Conservation (phyloP, 2,113 vertebrate species). For the Corythoichthys haematopterus region DNA sequence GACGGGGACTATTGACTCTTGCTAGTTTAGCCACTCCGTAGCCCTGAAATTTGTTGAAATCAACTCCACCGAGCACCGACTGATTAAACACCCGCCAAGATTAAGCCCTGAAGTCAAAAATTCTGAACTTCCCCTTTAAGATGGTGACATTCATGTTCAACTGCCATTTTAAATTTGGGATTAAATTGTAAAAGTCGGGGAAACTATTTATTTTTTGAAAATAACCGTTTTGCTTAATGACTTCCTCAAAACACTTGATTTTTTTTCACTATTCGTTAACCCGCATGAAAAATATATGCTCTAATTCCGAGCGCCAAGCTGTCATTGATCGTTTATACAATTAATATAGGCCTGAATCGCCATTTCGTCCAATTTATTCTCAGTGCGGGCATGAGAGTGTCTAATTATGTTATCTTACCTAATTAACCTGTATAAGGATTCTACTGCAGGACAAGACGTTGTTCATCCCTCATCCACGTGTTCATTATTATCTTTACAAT, state of each 20-base stretch:
- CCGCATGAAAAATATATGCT: slow-evolving; percentile 69
- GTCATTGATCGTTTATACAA: slow-evolving; percentile 69
- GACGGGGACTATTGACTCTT: too few relatives aligned
- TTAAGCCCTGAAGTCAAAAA: too few relatives aligned
- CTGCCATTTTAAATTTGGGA: too few relatives aligned
- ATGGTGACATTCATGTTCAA: too few relatives aligned
- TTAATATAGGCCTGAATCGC: slow-evolving; percentile 75
- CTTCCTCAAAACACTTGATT: slow-evolving; percentile 25
- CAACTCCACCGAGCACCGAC: too few relatives aligned
- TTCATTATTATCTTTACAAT: slow-evolving; percentile 78
- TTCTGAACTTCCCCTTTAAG: too few relatives aligned
- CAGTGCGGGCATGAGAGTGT: slow-evolving; percentile 70
- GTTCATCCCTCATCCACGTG: slow-evolving; percentile 73
- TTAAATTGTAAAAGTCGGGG: too few relatives aligned
- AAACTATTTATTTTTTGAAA: too few relatives aligned
- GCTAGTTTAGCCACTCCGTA: too few relatives aligned
- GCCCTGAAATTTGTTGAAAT: too few relatives aligned
- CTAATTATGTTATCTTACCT: slow-evolving; percentile 83
- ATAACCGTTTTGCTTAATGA: background rate
- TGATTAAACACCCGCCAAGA: too few relatives aligned
- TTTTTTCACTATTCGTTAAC: slow-evolving; percentile 54
- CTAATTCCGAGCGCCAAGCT: slow-evolving; percentile 55
- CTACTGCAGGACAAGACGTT: slow-evolving; percentile 70
- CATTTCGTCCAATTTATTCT: slow-evolving; percentile 77
- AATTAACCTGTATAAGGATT: slow-evolving; percentile 80